phyloP scores from a whole-genome alignment of 1,140 invertebrate species.

The Camponotus floridanus region DNA sequence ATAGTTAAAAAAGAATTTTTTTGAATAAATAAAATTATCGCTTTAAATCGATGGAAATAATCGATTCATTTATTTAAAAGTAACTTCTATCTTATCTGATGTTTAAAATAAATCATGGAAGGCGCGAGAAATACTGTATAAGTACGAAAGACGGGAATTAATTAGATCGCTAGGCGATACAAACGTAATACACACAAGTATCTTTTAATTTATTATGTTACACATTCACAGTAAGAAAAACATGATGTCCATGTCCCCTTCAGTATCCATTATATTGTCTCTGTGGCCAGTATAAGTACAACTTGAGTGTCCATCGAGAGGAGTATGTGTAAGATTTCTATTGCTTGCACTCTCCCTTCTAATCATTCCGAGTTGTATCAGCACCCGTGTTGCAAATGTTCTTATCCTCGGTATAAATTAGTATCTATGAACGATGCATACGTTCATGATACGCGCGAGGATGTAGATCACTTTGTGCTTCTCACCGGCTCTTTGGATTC shows the following conservation, averaged over 20 bases:
- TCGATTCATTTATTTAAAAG: conserved; percentile 41
- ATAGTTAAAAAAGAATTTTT: not conserved
- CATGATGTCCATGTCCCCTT: conserved; percentile 39
- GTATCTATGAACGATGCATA: conserved; percentile 40
- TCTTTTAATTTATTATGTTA: conserved; percentile 78
- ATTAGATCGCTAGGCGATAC: conserved; percentile 32
- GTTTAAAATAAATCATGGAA: conserved; percentile 40
- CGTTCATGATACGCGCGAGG: conserved; percentile 11
- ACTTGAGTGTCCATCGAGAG: conserved; percentile 48
- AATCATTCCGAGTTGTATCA: conserved; percentile 13
- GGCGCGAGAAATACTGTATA: conserved; percentile 27
- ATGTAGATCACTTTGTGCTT: not conserved
- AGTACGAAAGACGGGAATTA: conserved; percentile 25
- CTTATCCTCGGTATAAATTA: conserved; percentile 55
- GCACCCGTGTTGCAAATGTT: conserved; percentile 42
- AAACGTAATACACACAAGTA: conserved; percentile 58
- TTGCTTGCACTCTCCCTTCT: conserved; percentile 21
- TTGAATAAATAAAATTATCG: not conserved
- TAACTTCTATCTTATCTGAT: conserved; percentile 11
- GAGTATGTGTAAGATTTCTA: conserved; percentile 32
- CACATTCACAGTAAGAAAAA: conserved; percentile 77
- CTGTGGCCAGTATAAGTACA: conserved; percentile 51
- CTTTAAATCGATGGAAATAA: conserved; percentile 4
- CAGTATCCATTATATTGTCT: conserved; percentile 48
- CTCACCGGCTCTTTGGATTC: conserved; percentile 26